Percentiles rank a stretch among this genome's conserved stretches.
phyloP scores from a whole-genome alignment of 1,140 invertebrate genomes.

The Achatina immaculata region DNA sequence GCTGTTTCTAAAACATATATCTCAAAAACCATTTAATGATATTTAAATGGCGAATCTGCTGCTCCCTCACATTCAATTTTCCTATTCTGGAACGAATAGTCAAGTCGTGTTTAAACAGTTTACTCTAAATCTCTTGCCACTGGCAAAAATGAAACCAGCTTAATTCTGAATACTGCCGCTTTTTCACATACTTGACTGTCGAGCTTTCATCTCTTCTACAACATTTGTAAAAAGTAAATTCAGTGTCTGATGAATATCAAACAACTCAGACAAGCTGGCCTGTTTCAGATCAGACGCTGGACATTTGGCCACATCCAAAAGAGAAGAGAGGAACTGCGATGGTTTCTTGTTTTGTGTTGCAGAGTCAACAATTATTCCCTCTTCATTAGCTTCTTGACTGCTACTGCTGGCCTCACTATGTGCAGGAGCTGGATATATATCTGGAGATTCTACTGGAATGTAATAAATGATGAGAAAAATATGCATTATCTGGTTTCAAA shows the following conservation, averaged over 20 bases:
- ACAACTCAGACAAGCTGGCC: background rate
- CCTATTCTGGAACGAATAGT: no score
- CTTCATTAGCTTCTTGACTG: background rate
- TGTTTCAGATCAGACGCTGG: background rate
- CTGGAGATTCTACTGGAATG: background rate
- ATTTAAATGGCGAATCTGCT: no score
- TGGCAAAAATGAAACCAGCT: no score
- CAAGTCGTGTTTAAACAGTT: no score
- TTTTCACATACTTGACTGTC: background rate
- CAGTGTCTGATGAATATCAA: conserved; percentile 21
- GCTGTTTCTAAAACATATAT: no score
- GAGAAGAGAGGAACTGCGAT: background rate
- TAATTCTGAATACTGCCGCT: no score
- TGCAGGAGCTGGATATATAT: background rate
- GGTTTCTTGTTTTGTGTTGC: background rate
- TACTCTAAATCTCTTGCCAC: no score
- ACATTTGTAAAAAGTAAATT: background rate
- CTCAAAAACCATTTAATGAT: no score
- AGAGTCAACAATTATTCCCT: background rate
- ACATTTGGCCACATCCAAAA: background rate
- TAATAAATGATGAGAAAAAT: no score
- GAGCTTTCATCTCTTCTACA: conserved; percentile 7
- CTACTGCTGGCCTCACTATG: background rate
- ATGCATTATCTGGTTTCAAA: no score
- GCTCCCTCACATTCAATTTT: no score